Base-by-base conservation (phyloP, 30 jellyfish, hydroid and myxozoan species). In the Pelagia noctiluca region DNA sequence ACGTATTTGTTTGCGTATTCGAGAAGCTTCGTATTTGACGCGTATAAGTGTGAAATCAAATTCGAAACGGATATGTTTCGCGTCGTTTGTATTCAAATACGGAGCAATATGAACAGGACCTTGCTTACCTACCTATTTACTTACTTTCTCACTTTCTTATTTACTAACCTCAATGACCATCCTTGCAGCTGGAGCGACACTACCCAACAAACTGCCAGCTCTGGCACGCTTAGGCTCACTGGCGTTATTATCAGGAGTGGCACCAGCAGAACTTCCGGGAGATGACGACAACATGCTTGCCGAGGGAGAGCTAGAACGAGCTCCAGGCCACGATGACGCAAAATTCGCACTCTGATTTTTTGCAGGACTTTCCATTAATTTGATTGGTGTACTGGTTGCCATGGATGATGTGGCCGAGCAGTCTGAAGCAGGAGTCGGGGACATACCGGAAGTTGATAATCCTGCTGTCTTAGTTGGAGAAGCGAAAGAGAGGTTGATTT, bases 271-370 rank as follows among this genome's bases (percentile, higher is more conserved):
- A 65, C 93, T 80, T 21, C 96, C 97, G 0, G 96, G 97, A 13
- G 99, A 93, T 35, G 98, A 75, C 38, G 95, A 80, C 72, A 93
- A 29, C 86, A 88, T 69, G 53, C 83, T 76, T 13, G 46, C 34
- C 10, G 35, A 50, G 0, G 99, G 99, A 21, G 97, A 87, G 22
- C 73, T 83, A 1, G 89, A 67, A 24, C 87, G 87, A 12, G 94
- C 96, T 46, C 99, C 99, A 48, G 99, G 99, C 99, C 99, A 93
- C 24, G 99, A 93, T 23, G 99, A 93, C 49, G 97, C 99, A 23
- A 82, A 95, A 25, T 90, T 36, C 11, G 81, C 76, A 22, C 76
- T 48, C 13, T 48, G 83, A 35, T 48, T 78, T 42, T 50, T 87
- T 11, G 42, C 93, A 0, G 96, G 91, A 34, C 96, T 86, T 31